Conservation (phyloP, 1,140 invertebrate species). For the Papilio glaucus region DNA sequence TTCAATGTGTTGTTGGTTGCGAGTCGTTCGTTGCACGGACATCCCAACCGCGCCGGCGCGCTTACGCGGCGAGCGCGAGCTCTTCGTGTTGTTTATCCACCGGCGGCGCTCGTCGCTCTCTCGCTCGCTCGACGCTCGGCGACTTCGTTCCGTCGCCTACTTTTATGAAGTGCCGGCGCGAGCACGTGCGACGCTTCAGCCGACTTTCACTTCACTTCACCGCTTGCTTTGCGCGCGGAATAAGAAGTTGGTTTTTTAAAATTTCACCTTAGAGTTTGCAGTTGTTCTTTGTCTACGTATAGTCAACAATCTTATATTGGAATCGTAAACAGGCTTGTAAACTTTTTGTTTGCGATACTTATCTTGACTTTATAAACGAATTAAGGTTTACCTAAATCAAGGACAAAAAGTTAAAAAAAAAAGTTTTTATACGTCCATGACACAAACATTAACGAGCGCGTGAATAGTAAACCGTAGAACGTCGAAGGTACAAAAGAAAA, state of each 20-base stretch:
- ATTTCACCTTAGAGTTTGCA: constrained; percentile 42
- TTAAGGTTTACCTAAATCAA: too few species aligned
- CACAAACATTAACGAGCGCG: too few species aligned
- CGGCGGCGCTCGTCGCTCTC: neutral
- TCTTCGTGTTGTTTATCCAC: constrained; percentile 59
- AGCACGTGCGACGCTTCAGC: constrained; percentile 54
- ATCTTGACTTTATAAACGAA: too few species aligned
- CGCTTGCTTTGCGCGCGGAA: constrained; percentile 42
- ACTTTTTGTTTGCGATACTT: too few species aligned
- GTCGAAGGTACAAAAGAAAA: too few species aligned
- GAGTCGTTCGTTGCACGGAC: too few species aligned
- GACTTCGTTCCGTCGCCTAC: constrained; percentile 34
- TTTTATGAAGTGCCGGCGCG: constrained; percentile 34
- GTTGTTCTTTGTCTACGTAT: constrained; percentile 1
- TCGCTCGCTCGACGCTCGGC: constrained; percentile 25
- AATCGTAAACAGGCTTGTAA: too few species aligned
- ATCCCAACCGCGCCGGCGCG: neutral
- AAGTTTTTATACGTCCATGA: too few species aligned
- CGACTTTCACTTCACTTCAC: constrained; percentile 67
- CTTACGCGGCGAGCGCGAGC: constrained; percentile 54
- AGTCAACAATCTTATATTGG: too few species aligned
- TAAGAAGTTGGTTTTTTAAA: constrained; percentile 44
- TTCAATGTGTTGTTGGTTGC: too few species aligned
- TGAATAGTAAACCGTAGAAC: too few species aligned
- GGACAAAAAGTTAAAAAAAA: too few species aligned